Conservation (phyloP, 2,797 vertebrate species). For the Trachops cirrhosus region DNA sequence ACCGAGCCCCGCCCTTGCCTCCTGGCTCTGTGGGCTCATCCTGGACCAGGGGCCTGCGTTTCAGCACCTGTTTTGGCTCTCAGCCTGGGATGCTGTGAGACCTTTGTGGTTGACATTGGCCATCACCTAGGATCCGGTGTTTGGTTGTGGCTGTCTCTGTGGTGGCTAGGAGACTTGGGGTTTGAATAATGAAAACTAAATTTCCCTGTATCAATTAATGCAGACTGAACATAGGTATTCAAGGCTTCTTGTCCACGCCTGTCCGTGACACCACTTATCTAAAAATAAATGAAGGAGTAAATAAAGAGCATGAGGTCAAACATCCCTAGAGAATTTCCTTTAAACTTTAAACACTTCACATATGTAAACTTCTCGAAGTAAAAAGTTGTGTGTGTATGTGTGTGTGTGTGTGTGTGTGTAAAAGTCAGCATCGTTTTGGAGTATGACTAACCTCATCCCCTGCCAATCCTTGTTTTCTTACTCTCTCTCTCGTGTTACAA, state of each 20-base stretch:
- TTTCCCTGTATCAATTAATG: neutral
- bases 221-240: neutral
- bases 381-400: neutral
- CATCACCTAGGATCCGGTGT: neutral
- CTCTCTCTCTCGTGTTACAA: neutral
- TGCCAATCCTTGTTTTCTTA: neutral
- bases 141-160: neutral
- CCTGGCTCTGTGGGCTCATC: too few relatives aligned
- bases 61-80: neutral
- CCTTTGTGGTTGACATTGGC: neutral
- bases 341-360: neutral
- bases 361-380: neutral
- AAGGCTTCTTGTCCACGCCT: neutral
- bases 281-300: neutral
- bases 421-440: neutral
- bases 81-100: neutral
- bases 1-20: accelerated
- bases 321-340: neutral
- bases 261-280: neutral
- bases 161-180: accelerated
- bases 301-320: neutral
- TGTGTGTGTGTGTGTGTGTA: neutral
- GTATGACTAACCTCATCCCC: neutral
- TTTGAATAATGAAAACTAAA: neutral
- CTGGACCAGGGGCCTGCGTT: neutral